These are phyloP conservation scores for Parus major DNA, from an alignment of 2,113 vertebrate genomes.

Conservation along the genomic window DNA sequence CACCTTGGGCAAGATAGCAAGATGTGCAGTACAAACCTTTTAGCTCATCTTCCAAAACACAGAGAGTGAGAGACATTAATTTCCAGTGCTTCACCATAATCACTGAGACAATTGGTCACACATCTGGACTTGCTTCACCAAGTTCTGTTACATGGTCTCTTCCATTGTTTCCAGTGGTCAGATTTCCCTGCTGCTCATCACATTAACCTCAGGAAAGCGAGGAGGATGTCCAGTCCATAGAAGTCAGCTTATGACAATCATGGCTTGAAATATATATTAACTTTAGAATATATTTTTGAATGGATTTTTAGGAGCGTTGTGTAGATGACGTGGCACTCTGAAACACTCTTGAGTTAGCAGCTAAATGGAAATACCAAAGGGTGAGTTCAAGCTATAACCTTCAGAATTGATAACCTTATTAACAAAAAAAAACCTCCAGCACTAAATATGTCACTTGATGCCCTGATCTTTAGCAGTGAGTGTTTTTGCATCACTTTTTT, in stretches of 20 bases:
- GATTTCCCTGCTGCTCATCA: not conserved
- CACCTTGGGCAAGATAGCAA: not conserved
- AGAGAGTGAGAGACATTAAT: not conserved
- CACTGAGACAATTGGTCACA: not conserved
- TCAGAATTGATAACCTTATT: not conserved
- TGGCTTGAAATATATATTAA: not conserved
- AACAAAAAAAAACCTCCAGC: fast-evolving
- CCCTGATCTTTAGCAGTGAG: not conserved
- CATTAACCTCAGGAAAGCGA: not conserved
- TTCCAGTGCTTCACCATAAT: not conserved
- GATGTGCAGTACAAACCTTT: not conserved
- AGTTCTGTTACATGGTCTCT: not conserved
- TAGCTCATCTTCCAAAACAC: not conserved
- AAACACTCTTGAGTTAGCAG: not conserved
- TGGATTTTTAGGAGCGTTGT: not conserved
- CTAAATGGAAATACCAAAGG: not conserved
- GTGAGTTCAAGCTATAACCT: not conserved
- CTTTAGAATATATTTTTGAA: not conserved
- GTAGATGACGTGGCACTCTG: not conserved
- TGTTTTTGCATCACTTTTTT: not conserved
- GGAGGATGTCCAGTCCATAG: not conserved
- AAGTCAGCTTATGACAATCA: not conserved
- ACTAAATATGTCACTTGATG: not conserved
- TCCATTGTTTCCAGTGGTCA: not conserved
- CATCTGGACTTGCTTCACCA: not conserved